A percentile compares a stretch with the other conserved stretches of the same genome.
Evolutionary conservation across 2,888 invertebrate species (phyloP).

Genomic region (Schizaphis graminum): DNA sequence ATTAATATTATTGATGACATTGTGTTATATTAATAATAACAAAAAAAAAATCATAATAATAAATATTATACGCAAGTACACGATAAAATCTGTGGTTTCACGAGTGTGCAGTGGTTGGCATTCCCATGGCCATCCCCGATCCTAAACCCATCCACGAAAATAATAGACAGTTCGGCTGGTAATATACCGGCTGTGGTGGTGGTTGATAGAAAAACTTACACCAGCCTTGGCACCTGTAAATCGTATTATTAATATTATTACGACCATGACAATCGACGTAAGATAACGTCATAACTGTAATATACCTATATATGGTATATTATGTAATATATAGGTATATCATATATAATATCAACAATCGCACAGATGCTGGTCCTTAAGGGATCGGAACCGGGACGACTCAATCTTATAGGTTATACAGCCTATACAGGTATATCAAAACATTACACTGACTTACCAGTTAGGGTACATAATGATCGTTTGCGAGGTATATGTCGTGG

Average conservation of each 20-base stretch:
- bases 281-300: background rate
- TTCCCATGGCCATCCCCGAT: constrained; percentile 26
- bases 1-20: constrained; percentile 10
- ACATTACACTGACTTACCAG: constrained; percentile 9
- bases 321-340: too few relatives aligned
- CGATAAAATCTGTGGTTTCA: too few relatives aligned
- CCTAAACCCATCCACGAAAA: constrained; percentile 60
- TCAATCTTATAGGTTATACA: background rate
- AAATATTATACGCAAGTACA: background rate
- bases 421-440: background rate
- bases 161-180: constrained; percentile 54
- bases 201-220: constrained; percentile 66
- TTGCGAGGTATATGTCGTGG: background rate
- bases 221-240: constrained; percentile 67
- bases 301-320: too few relatives aligned
- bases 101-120: background rate
- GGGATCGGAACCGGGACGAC: background rate
- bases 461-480: constrained; percentile 45
- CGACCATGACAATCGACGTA: background rate
- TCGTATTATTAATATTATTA: background rate
- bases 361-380: background rate
- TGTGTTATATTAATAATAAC: background rate
- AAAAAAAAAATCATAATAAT: background rate
- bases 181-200: constrained; percentile 50
- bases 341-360: background rate